Evolutionary conservation across 2,888 invertebrate species (phyloP), one percentile per base, ranked within the genome.

Genomic region (Ethmia dodecea): DNA sequence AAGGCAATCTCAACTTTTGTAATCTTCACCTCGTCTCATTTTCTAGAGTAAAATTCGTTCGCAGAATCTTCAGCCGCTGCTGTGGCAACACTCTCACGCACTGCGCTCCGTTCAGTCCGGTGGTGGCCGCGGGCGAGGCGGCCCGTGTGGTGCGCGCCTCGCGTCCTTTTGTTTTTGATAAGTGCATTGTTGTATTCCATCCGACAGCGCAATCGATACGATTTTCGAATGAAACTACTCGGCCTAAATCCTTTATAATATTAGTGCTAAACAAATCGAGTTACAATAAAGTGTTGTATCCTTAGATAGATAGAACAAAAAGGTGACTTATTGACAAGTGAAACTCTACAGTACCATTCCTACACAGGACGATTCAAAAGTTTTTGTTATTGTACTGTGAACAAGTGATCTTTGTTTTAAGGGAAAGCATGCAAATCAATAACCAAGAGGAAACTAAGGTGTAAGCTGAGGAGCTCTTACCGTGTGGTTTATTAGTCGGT

Each of bases 61-160:
- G 22, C 22, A n/a, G n/a, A n/a, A n/a, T n/a, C n/a, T n/a, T n/a
- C 37, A 44, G 43, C 44, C 41, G n/a, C n/a, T n/a, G n/a, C n/a
- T n/a, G n/a, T n/a, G n/a, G n/a, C n/a, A n/a, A n/a, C n/a, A n/a
- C n/a, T n/a, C n/a, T n/a, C n/a, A n/a, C 18, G 5, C 51, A 37
- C 42, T 35, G 35, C 35, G 47, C 55, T 34, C 46, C 38, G 55
- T 54, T 61, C 73, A 80, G 84, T 83, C 74, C 69, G 73, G 71
- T 71, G 70, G 71, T 60, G 75, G 61, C 80, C 81, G 78, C 83
- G 78, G 80, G 83, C 80, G 83, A 79, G 81, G 84, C 83, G 83
- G 80, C 81, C 79, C 81, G 80, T 70, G 66, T 66, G 61, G 78
- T 77, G 84, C 80, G 62, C 79, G 84, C 84, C 81, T 83, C 81